Percentiles rank a stretch among this genome's conserved stretches.
Evolutionary conservation across 2,888 invertebrate genomes (phyloP).

Genomic region (Meliscaeva auricollis): DNA sequence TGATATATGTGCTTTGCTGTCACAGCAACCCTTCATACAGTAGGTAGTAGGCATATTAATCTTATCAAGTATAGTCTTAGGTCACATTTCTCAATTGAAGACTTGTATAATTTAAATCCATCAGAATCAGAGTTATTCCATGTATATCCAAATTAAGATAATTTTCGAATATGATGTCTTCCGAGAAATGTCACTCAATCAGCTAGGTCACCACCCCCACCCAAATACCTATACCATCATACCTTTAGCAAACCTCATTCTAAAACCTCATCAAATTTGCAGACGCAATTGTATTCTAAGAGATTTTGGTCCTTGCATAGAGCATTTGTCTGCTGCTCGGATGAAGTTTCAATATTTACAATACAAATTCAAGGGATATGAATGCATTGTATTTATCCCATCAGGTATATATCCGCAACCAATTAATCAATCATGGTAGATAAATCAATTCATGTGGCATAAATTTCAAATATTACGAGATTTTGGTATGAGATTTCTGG

Average conservation of each 20-base stretch:
- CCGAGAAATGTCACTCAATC: not conserved
- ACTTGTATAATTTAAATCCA: not conserved
- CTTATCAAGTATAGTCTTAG: not conserved
- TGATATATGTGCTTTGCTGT: too few relatives aligned
- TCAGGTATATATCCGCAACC: not conserved
- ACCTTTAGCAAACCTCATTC: not conserved
- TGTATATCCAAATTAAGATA: not conserved
- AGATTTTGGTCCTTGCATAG: not conserved
- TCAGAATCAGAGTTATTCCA: too few relatives aligned
- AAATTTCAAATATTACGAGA: conserved; percentile 39
- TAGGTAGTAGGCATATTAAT: not conserved
- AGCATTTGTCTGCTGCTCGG: not conserved
- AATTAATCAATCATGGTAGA: conserved; percentile 48
- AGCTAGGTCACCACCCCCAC: too few relatives aligned
- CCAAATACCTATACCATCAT: too few relatives aligned
- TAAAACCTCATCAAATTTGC: conserved; percentile 40
- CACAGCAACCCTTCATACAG: too few relatives aligned
- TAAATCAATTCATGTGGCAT: conserved; percentile 45
- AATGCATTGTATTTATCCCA: not conserved
- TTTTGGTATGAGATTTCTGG: too few relatives aligned
- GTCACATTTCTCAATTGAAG: not conserved
- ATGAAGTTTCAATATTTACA: too few relatives aligned
- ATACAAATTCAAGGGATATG: too few relatives aligned
- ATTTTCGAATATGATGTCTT: not conserved
- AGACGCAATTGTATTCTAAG: conserved; percentile 31